Base-by-base conservation (phyloP, 2,113 vertebrate species). In the Brienomyrus longianalis region DNA sequence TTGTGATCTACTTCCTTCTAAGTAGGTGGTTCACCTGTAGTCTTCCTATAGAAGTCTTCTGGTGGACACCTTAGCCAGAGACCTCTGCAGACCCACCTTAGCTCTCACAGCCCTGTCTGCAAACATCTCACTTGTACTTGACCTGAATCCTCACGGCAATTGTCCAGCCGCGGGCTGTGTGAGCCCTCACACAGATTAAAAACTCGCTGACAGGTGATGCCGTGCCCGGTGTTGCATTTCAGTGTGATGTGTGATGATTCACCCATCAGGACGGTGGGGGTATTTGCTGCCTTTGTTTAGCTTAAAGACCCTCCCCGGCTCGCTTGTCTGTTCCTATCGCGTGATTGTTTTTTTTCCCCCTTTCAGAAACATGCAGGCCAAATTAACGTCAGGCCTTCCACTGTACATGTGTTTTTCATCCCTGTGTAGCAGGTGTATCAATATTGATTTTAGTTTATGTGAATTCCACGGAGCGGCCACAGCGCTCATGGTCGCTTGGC, bases 371-470 rank as follows among this genome's bases (percentile, higher is more conserved):
- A 48, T 87, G 39, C 31, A 88, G 43, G 51, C 50, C 19, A 47
- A 17, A 43, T 92, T 83, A 51, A 52, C 83, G 84, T 88, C 51
- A 35, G 52, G 62, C 43, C 80, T 52, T 77, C 47, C 21, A 66
- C 88, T 84, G 89, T 90, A 59, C 93, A 92, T 88, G 85, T 93
- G 91, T 92, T 90, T 91, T 56, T 83, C 74, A 23, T 92, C 89
- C 70, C 15, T 10, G 7, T 74, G 84, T 83, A 92, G 91, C 94
- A 95, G 94, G 94, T 95, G 94, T 91, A 94, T 94, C 91, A 95
- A 95, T 95, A 95, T 95, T 95, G 92, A 93, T 91, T 94, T 95
- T 94, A 91, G 91, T 94, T 95, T 92, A 93, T 92, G 87, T 91
- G 90, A 93, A 94, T 93, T 94, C 91, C 89, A 91, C 66, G 50